Percentiles rank a stretch among this genome's conserved stretches.
Evolutionary conservation across 2,888 invertebrate species (phyloP).

Genomic region (Polyommatus icarus): DNA sequence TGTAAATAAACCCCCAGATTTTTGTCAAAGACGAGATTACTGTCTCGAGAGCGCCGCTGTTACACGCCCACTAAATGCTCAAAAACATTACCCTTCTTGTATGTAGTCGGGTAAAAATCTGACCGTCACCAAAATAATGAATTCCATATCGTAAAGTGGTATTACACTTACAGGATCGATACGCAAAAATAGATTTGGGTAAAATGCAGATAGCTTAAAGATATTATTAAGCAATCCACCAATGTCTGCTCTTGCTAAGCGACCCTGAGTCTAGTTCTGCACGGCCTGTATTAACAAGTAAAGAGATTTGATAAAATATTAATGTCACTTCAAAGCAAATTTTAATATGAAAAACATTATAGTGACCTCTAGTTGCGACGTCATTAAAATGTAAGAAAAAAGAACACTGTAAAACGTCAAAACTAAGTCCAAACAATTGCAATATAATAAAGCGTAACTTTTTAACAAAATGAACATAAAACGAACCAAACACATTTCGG

Average conservation of each 20-base stretch:
- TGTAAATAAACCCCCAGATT: not conserved
- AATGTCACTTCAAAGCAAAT: too few relatives aligned
- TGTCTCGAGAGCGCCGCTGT: not conserved
- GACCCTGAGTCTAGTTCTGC: too few relatives aligned
- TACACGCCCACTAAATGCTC: not conserved
- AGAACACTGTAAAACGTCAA: not conserved
- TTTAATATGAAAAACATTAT: not conserved
- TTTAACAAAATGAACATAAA: not conserved
- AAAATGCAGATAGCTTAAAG: too few relatives aligned
- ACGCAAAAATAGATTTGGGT: too few relatives aligned
- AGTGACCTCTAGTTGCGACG: not conserved
- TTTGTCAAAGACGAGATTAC: not conserved
- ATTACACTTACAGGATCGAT: not conserved
- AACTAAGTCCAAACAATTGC: not conserved
- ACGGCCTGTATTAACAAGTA: too few relatives aligned
- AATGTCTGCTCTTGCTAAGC: too few relatives aligned
- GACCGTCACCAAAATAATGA: not conserved
- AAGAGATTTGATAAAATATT: too few relatives aligned
- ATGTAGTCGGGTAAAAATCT: not conserved
- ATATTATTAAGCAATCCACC: too few relatives aligned
- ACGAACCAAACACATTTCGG: not conserved
- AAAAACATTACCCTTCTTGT: not conserved
- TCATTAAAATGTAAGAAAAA: not conserved
- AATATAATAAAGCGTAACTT: not conserved
- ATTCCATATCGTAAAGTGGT: not conserved